Evolutionary conservation across 1,140 invertebrate species (phyloP), one percentile per base, ranked within the genome.

Genomic region (Drosophila ohnishii): DNA sequence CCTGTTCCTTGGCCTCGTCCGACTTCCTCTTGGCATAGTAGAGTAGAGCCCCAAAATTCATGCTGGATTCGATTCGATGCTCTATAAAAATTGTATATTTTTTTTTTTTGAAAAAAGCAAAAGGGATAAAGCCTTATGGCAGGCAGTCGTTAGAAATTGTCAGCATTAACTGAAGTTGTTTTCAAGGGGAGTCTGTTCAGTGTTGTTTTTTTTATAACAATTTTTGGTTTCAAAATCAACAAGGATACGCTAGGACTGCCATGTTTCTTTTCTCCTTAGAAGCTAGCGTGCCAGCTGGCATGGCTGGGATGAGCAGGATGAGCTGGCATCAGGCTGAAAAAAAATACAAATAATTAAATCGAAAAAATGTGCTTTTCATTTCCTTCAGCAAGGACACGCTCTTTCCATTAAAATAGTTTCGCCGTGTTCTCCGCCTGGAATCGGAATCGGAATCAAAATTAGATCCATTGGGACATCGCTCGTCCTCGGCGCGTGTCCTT

Each of bases 401-500:
- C 45, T 2, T 42, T 53, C 45, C 45, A 69, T 69, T 53, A 35
- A 69, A 69, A 69, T 69, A 69, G 65, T 69, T 69, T 65, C 25
- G 10, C 30, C 9, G 8, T 40, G 10, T 28, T 45, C 1, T 2
- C 5, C 7, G 1, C 2, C 9, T 28, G 19, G 5, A 13, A 39
- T 25, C 22, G 37, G 13, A 14, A 22, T 14, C 5, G 4, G 3
- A 44, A 28, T 45, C 56, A 45, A 19, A 59, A 22, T 58, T 22
- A 30, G 22, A 25, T 55, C 50, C 32, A 9, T 19, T 7, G 50
- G 16, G 32, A 35, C 32, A 16, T 14, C 8, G 5, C 19, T 25
- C 19, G 34, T 55, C 19, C 19, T 37, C 34, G 51, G 51, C 51
- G 51, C 51, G 51, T 55, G 51, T 55, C 51, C 51, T 35, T 53